These are phyloP conservation scores for Cheilinus undulatus DNA, from an alignment of 2,113 vertebrate species.

Conservation along the genomic window DNA sequence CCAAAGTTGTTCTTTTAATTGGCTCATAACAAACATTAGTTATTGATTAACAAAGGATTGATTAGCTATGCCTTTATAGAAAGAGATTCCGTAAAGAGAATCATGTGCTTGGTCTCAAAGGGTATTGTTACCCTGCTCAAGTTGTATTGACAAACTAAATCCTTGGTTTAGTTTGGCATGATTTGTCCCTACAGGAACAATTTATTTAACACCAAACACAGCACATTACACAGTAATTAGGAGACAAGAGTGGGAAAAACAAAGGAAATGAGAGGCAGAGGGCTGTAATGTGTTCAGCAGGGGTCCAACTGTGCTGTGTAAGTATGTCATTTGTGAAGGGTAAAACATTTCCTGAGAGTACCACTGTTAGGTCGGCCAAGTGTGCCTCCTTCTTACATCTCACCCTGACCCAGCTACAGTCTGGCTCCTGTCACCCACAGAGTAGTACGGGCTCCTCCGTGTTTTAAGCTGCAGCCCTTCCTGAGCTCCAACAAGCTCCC, in stretches of 20 bases:
- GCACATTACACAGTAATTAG: conserved; percentile 44
- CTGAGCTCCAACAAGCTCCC: conserved; percentile 16
- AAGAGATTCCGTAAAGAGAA: not conserved
- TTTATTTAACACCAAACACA: conserved; percentile 21
- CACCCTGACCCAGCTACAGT: conserved; percentile 46
- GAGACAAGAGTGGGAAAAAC: conserved; percentile 12
- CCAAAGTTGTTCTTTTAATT: not conserved
- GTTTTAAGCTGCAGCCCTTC: conserved; percentile 38
- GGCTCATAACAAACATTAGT: not conserved
- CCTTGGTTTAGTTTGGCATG: conserved; percentile 2
- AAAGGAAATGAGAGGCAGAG: conserved; percentile 25
- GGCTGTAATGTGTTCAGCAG: conserved; percentile 39
- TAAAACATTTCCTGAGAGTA: conserved; percentile 45
- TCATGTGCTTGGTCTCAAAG: not conserved
- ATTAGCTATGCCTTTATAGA: not conserved
- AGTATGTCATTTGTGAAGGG: conserved; percentile 50
- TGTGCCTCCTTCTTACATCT: conserved; percentile 37
- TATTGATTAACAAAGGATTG: not conserved
- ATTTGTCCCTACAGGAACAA: not conserved
- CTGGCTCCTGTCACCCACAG: conserved; percentile 19
- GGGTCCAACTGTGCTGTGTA: conserved; percentile 35
- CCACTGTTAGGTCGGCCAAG: conserved; percentile 51
- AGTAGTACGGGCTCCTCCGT: conserved; percentile 15
- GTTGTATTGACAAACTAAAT: conserved; percentile 8
- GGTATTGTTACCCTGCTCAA: not conserved